These are phyloP conservation scores for Nothocercus nigrocapillus DNA, from an alignment of 2,113 vertebrate genomes.

Conservation along the genomic window DNA sequence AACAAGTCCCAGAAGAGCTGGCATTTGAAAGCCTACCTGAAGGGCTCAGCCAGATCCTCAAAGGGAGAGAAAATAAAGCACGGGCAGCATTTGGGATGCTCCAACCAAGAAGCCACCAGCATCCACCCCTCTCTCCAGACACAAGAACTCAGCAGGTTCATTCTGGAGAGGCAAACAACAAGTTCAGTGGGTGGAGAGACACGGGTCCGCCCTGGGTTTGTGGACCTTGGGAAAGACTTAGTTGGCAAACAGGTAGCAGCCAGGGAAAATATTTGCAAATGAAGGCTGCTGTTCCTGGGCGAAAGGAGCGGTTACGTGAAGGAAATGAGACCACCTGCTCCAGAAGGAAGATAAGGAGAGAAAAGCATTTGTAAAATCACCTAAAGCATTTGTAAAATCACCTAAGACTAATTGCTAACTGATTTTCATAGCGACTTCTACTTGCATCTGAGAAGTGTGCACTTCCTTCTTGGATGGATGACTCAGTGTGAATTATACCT, in stretches of 20 bases:
- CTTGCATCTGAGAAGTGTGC: background rate
- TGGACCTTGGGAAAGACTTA: background rate
- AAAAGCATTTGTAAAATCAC: background rate
- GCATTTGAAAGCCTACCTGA: slow-evolving; percentile 59
- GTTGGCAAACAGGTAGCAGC: background rate
- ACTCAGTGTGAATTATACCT: background rate
- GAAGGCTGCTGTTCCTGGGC: background rate
- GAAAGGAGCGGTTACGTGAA: rapidly evolving
- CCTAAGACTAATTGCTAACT: slow-evolving; percentile 43
- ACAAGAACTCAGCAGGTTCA: background rate
- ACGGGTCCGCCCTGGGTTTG: background rate
- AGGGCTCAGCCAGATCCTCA: background rate
- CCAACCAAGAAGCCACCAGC: background rate
- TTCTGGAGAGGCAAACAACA: background rate
- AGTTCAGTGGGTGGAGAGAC: background rate
- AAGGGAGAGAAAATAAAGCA: background rate
- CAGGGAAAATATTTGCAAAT: background rate
- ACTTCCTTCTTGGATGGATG: background rate
- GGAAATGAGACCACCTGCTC: background rate
- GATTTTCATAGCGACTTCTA: background rate
- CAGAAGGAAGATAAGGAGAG: background rate
- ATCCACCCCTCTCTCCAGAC: background rate
- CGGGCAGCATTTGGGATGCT: background rate
- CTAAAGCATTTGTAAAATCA: slow-evolving; percentile 13
- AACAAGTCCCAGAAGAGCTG: slow-evolving; percentile 74